These are phyloP conservation scores for Aromia moschata DNA, from an alignment of 2,888 invertebrate species.

Conservation along the genomic window DNA sequence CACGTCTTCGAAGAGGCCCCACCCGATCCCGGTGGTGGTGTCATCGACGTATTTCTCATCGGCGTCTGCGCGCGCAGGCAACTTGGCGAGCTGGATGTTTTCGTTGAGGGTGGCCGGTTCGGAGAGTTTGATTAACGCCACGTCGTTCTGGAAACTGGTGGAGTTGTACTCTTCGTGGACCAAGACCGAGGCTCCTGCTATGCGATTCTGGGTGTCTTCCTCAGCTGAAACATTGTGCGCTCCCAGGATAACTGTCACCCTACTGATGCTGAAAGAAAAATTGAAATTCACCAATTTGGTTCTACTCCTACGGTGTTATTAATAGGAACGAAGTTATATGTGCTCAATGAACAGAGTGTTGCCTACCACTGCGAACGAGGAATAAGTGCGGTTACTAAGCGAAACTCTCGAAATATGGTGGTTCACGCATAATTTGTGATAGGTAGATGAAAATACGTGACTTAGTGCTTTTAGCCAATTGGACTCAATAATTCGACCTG, in stretches of 20 bases:
- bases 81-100: conserved; percentile 35
- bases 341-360: too few relatives aligned
- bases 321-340: too few relatives aligned
- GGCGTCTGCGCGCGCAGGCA: conserved; percentile 41
- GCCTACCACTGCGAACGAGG: too few relatives aligned
- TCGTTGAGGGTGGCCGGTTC: conserved; percentile 35
- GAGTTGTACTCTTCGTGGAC: conserved; percentile 42
- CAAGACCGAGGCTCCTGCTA: conserved; percentile 34
- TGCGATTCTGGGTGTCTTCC: conserved; percentile 37
- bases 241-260: conserved; percentile 46
- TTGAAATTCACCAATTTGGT: too few relatives aligned
- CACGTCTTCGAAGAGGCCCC: conserved; percentile 47
- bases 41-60: conserved; percentile 30
- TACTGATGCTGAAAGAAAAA: conserved; percentile 33
- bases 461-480: too few relatives aligned
- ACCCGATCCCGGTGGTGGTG: conserved; percentile 42
- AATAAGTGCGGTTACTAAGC: too few relatives aligned
- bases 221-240: conserved; percentile 45
- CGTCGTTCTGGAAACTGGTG: conserved; percentile 40
- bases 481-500: too few relatives aligned
- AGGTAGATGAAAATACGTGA: too few relatives aligned
- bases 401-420: too few relatives aligned
- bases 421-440: too few relatives aligned
- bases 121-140: conserved; percentile 45
- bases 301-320: too few relatives aligned